Evolutionary conservation across 2,113 vertebrate species (phyloP).

Genomic region (Condylura cristata): DNA sequence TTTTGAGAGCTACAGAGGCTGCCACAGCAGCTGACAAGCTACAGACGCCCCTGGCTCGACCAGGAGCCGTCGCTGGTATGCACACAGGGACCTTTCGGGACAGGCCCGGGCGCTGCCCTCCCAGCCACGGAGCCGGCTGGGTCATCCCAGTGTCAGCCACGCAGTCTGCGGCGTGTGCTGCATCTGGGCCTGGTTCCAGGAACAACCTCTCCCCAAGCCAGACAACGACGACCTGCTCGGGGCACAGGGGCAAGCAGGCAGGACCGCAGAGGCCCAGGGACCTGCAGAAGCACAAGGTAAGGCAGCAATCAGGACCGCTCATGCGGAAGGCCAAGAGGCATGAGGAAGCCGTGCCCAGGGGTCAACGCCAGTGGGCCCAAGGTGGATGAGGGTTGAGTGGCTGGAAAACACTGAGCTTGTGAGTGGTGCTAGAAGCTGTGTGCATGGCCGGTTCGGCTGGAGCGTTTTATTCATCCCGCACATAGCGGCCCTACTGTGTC

Average conservation of each 20-base stretch:
- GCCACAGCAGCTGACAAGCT: background rate
- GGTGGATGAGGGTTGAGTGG: background rate
- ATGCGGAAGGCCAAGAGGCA: no score
- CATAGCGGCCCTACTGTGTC: background rate
- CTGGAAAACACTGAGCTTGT: fast-evolving
- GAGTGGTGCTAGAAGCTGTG: background rate
- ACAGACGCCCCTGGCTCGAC: background rate
- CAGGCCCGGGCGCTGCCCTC: background rate
- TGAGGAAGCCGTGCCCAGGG: background rate
- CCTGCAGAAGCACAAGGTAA: background rate
- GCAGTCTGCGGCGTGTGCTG: background rate
- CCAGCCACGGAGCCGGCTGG: background rate
- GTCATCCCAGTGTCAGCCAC: background rate
- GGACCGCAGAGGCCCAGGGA: background rate
- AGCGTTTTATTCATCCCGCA: background rate
- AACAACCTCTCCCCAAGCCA: background rate
- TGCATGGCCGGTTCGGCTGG: background rate
- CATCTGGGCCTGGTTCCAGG: background rate
- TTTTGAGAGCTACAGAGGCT: background rate
- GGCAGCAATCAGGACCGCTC: background rate
- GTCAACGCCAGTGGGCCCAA: fast-evolving
- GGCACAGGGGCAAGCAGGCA: background rate
- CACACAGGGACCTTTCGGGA: background rate
- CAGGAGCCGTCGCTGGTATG: background rate
- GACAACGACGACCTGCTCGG: background rate